Base-by-base conservation (phyloP, 2,113 vertebrate species). In the Rafetus swinhoei region DNA sequence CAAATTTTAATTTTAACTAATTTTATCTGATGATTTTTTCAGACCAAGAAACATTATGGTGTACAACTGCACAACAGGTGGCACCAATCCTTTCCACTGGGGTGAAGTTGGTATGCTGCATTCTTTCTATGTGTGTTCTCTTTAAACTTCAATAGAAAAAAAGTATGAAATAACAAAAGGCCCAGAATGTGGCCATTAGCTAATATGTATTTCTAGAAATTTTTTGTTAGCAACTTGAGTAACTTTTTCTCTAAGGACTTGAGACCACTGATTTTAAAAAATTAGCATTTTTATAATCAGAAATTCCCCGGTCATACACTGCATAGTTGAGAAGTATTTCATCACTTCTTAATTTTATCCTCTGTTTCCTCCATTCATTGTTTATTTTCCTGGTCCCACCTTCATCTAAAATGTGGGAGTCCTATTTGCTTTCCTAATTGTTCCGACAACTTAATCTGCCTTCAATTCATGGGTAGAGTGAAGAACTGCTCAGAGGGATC, bases 81-180 rank as follows among this genome's bases (percentile, higher is more conserved):
- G 99, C 80, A 99, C 99, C 97, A 99, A 99, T 97, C 99, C 99
- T 60, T 99, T 99, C 96, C 99, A 98, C 97, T 99, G 99, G 99
- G 99, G 99, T 74, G 99, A 99, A 99, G 98, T 99, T 92, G 99
- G 99, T 99, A 99, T 97, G 99, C 94, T 69, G 1, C 92, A 2
- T 95, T 93, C 94, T 85, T 96, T 25, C 32, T 85, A 53, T 89
- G 55, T 4, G 14, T 95, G 89, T 82, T 94, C 95, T 81, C 27
- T 29, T 76, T 95, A 83, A 97, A 74, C 79, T 53, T 93, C 95
- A 93, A 84, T 81, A 88, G 10, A 81, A 92, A 95, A 60, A 52
- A 54, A 54, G 53, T 54, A 54, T 82, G 35, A 55, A 89, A 83
- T 55, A 74, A 92, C 84, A 81, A 87, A 81, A 88, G 27, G 69